phyloP scores from a whole-genome alignment of 2,113 vertebrate genomes.

The Onychostruthus taczanowskii region DNA sequence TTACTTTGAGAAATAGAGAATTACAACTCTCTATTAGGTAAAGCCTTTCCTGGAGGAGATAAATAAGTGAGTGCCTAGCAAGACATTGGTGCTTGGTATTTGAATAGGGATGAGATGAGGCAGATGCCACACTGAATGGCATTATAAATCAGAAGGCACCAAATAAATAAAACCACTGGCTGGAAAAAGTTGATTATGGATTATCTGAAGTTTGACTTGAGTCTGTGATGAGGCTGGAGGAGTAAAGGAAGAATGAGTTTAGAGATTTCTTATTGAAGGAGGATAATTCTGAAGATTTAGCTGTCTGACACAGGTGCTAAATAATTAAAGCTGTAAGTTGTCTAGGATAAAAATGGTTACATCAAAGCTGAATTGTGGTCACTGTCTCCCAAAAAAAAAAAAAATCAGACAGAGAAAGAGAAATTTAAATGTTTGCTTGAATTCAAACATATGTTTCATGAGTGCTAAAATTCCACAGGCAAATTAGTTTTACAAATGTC shows the following conservation, averaged over 20 bases:
- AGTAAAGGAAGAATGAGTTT: background rate
- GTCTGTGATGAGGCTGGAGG: background rate
- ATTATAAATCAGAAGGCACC: background rate
- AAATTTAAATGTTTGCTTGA: background rate
- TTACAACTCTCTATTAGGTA: background rate
- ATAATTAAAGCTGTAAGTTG: background rate
- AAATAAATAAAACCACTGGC: background rate
- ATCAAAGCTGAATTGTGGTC: background rate
- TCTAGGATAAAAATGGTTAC: background rate
- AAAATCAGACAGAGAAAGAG: background rate
- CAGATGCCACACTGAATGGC: background rate
- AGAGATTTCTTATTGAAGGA: background rate
- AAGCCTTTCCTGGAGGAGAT: background rate
- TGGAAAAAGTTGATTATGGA: background rate
- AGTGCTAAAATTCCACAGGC: background rate
- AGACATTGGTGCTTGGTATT: background rate
- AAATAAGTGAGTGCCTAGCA: background rate
- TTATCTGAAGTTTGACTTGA: background rate
- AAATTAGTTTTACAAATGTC: background rate
- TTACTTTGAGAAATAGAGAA: background rate
- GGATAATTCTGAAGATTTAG: background rate
- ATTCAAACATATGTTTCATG: background rate
- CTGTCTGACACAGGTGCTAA: background rate
- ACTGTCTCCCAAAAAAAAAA: background rate
- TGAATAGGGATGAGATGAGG: background rate